These are phyloP conservation scores for Cichladusa arquata DNA, from an alignment of 2,113 vertebrate species.

Conservation along the genomic window DNA sequence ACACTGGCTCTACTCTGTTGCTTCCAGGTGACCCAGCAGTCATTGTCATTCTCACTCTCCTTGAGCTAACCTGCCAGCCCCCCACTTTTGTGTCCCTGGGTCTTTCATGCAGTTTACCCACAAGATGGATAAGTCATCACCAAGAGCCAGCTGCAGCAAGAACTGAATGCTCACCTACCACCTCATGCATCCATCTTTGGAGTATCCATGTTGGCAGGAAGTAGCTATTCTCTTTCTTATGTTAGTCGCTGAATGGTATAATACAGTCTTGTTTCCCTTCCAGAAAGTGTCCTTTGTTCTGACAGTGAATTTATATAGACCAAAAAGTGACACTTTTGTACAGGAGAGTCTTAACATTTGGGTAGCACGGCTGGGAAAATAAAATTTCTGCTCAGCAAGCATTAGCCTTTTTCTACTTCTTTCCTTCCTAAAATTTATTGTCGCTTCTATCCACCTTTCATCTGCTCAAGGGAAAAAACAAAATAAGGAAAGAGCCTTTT, in stretches of 20 bases:
- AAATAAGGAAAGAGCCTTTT: constrained; percentile 4
- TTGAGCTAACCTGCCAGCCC: not conserved
- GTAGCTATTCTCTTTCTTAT: not conserved
- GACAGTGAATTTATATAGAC: constrained; percentile 11
- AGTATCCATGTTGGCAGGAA: constrained; percentile 35
- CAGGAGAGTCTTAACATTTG: not conserved
- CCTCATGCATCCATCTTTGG: not conserved
- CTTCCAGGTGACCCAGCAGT: not conserved
- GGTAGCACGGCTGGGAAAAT: not conserved
- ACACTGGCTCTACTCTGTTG: not conserved
- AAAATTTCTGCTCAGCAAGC: constrained; percentile 26
- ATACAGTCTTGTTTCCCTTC: constrained; percentile 5
- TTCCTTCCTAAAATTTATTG: constrained; percentile 42
- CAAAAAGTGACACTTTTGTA: not conserved
- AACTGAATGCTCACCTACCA: constrained; percentile 18
- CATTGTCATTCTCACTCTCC: not conserved
- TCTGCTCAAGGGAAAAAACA: not conserved
- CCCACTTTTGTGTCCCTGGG: not conserved
- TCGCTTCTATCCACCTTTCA: constrained; percentile 36
- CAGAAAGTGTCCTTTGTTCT: constrained; percentile 38
- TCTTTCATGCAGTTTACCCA: not conserved
- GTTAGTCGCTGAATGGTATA: not conserved
- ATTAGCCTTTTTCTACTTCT: constrained; percentile 25
- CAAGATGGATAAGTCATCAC: not conserved
- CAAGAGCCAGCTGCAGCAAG: not conserved